Evolutionary conservation across 2,888 invertebrate genomes (phyloP), one percentile per base, ranked within the genome.

Genomic region (Meloe dianella): DNA sequence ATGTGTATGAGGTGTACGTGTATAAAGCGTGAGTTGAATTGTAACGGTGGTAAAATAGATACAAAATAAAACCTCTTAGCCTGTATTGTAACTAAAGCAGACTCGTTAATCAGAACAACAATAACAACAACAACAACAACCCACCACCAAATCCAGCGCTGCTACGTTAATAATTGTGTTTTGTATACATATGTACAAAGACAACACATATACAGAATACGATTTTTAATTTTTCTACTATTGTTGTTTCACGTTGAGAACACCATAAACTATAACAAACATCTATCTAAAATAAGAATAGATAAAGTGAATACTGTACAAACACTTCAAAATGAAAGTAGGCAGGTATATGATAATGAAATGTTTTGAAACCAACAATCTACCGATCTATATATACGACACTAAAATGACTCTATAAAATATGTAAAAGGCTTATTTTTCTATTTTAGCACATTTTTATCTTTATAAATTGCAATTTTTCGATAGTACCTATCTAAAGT

Each of bases 51-150:
- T 47, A 9, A 9, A 47, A 10, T 20, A 61, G 57, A 61, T 68
- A 66, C 70, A 67, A 67, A 72, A 70, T 72, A 70, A 72, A 73
- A 74, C 72, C 73, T 68, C 69, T 58, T 68, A 60, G 32, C 62
- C 67, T 60, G n/a, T 41, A 66, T 70, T 72, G 69, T 69, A 61
- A 54, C 63, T 63, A 58, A 61, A 62, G 22, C 57, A 27, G 35
- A 61, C 63, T 66, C 71, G 68, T 72, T 71, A 71, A 69, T 72
- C 71, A 72, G 68, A 54, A 20, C 12, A 54, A 24, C 54, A 22
- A 8, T 24, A 54, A 54, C 54, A 24, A 24, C 24, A 20, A 35
- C 17, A 20, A 32, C 2, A 14, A 12, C 41, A 47, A 47, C 20
- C 24, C 54, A 54, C 5, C 10, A 17, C 17, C 35, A 10, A 32